phyloP scores from a whole-genome alignment of 2,797 vertebrate species.

The Numenius phaeopus region DNA sequence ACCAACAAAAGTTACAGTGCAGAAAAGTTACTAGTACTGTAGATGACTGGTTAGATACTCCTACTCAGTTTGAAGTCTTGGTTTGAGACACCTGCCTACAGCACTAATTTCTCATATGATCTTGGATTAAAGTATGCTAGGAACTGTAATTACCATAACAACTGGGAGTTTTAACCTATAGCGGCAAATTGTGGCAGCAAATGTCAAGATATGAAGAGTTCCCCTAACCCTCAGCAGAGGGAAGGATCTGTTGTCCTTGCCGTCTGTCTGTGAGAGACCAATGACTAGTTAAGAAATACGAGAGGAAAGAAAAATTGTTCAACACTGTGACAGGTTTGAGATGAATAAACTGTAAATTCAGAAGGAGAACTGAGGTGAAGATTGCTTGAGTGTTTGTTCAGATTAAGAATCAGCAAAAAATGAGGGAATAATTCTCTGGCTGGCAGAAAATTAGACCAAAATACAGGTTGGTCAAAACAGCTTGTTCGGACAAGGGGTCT shows the following conservation, averaged over 20 bases:
- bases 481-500: not conserved
- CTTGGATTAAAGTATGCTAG: not conserved
- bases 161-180: not conserved
- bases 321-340: slow-evolving; percentile 17
- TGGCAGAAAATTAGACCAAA: slow-evolving; percentile 27
- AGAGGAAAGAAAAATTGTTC: slow-evolving; percentile 31
- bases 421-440: not conserved
- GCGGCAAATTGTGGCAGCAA: not conserved
- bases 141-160: not conserved
- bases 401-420: slow-evolving; percentile 10
- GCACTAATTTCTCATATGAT: not conserved
- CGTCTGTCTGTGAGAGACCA: not conserved
- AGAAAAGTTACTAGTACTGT: not conserved
- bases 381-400: not conserved
- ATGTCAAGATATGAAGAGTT: not conserved
- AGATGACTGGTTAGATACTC: not conserved
- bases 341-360: slow-evolving; percentile 53
- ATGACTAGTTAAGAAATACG: not conserved
- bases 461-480: not conserved
- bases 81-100: not conserved
- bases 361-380: not conserved
- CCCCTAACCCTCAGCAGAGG: not conserved
- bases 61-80: not conserved
- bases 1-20: not conserved
- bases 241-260: slow-evolving; percentile 7